Evolutionary conservation across 92 coral and sea anemone genomes (phyloP).

Genomic region (Porites lobata): DNA sequence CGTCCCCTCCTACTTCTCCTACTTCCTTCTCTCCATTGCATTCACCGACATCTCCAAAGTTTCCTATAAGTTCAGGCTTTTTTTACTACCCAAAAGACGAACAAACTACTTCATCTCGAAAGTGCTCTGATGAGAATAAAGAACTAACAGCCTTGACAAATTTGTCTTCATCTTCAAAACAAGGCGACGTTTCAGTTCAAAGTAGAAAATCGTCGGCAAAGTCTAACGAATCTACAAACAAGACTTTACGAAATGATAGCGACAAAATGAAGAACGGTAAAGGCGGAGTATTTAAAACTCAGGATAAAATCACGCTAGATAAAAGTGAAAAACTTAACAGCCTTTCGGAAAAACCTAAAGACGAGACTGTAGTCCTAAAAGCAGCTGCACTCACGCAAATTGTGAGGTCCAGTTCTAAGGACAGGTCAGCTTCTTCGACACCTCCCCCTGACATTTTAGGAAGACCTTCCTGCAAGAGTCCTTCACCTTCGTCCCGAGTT

Average conservation of each 20-base stretch:
- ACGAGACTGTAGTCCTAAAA: neutral
- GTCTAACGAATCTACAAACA: conserved; percentile 24
- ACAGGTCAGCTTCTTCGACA: neutral
- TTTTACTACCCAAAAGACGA: conserved; percentile 39
- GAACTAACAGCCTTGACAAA: neutral
- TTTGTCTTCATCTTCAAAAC: conserved; percentile 9
- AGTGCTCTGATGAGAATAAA: neutral
- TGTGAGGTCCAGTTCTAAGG: conserved; percentile 11
- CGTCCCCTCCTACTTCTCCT: neutral
- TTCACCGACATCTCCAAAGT: conserved; percentile 39
- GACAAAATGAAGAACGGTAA: conserved; percentile 15
- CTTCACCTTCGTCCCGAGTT: conserved; percentile 75
- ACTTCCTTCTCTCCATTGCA: neutral
- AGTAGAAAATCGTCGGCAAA: neutral
- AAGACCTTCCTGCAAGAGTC: conserved; percentile 54
- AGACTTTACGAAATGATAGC: conserved; percentile 1
- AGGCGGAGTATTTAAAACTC: neutral
- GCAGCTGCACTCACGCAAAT: neutral
- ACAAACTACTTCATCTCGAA: neutral
- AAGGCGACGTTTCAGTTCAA: neutral
- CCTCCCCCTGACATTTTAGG: conserved; percentile 40
- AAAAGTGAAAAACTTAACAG: conserved; percentile 15
- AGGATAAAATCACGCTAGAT: conserved; percentile 18
- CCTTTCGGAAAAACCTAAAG: conserved; percentile 5
- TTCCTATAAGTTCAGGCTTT: conserved; percentile 22